phyloP scores from a whole-genome alignment of 2,888 invertebrate species.

The Megaustenia siamemsis region DNA sequence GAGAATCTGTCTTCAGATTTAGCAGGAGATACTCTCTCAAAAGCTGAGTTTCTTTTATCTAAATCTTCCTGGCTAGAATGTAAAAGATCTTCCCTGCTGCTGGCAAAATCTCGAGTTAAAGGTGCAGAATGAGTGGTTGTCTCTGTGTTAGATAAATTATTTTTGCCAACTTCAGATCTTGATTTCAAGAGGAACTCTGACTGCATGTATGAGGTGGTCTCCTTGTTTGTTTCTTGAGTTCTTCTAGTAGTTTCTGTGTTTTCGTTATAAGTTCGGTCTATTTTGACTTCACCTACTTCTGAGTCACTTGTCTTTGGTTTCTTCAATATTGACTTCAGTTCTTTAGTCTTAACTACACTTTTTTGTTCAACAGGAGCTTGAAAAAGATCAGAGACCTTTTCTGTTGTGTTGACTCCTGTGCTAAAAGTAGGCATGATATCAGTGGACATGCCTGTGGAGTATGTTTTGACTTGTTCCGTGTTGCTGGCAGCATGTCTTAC shows the following conservation, averaged over 20 bases:
- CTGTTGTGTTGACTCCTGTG: constrained; percentile 43
- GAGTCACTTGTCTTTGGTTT: constrained; percentile 35
- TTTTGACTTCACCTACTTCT: background rate
- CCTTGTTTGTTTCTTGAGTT: constrained; percentile 20
- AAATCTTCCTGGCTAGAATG: constrained; percentile 30
- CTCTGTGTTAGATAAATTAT: constrained; percentile 27
- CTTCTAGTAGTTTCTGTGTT: constrained; percentile 22
- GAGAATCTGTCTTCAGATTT: constrained; percentile 30
- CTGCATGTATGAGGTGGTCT: constrained; percentile 26
- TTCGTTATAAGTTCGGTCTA: constrained; percentile 26
- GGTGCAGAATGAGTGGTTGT: constrained; percentile 23
- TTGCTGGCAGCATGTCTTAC: constrained; percentile 66
- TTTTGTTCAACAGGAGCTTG: constrained; percentile 20
- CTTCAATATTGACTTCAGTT: constrained; percentile 37
- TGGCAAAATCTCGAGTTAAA: background rate
- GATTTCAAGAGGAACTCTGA: background rate
- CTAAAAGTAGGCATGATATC: constrained; percentile 21
- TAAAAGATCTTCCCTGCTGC: constrained; percentile 11
- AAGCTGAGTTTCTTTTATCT: constrained; percentile 23
- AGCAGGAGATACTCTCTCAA: constrained; percentile 11
- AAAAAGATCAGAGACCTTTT: constrained; percentile 44
- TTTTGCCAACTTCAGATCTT: constrained; percentile 8
- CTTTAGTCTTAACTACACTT: background rate
- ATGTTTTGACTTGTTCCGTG: constrained; percentile 63
- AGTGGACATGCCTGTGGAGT: constrained; percentile 67